These are phyloP conservation scores for Pelusios castaneus DNA, from an alignment of 2,113 vertebrate genomes.

Conservation along the genomic window DNA sequence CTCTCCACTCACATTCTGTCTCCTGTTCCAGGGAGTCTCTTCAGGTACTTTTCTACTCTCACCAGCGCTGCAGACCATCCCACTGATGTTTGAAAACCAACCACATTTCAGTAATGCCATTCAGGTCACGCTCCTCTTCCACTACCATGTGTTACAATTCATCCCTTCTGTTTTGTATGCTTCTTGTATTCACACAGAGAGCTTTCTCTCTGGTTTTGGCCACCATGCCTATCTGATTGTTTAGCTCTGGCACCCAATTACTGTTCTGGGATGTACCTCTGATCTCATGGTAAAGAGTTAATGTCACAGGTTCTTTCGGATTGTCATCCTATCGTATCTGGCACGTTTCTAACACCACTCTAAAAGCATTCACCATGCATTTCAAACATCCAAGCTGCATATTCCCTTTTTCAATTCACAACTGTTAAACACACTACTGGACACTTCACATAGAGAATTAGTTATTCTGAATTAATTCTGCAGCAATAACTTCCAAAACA, in stretches of 20 bases:
- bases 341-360: constrained; percentile 9
- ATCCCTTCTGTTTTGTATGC: background rate
- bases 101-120: background rate
- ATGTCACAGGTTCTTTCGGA: background rate
- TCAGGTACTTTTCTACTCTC: too few relatives aligned
- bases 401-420: constrained; percentile 3
- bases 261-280: background rate
- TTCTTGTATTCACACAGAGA: background rate
- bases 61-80: too few relatives aligned
- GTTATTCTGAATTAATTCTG: constrained; percentile 32
- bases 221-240: background rate
- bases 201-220: background rate
- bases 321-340: background rate
- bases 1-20: too few relatives aligned
- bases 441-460: background rate
- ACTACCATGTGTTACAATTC: background rate
- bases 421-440: background rate
- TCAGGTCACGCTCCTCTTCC: background rate
- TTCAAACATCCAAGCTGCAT: constrained; percentile 11
- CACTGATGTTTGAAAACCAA: background rate
- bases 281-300: background rate
- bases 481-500: constrained; percentile 9
- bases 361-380: constrained; percentile 26
- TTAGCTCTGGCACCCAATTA: background rate
- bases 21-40: too few relatives aligned